Evolutionary conservation across 2,113 vertebrate genomes (phyloP).

Genomic region (Stigmatopora argus): DNA sequence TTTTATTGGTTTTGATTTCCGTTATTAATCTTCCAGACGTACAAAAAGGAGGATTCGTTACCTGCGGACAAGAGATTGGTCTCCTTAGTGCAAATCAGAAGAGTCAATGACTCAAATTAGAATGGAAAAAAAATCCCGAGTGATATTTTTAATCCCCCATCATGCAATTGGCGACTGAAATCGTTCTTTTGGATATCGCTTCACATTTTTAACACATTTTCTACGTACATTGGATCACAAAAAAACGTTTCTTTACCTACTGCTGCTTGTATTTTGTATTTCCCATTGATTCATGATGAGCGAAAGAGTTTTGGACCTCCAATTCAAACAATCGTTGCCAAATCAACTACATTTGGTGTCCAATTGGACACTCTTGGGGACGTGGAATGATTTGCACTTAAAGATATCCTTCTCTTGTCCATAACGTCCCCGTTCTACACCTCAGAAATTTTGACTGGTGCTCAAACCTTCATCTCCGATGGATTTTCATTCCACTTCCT

Average conservation of each 20-base stretch:
- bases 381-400: background rate
- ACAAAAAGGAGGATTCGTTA: conserved; percentile 49
- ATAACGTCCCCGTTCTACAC: conserved; percentile 33
- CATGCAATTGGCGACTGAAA: background rate
- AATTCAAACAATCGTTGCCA: background rate
- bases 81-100: too few species aligned
- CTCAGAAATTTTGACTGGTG: conserved; percentile 55
- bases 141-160: background rate
- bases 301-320: background rate
- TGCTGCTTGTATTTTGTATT: background rate
- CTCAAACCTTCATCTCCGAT: conserved; percentile 52
- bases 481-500: conserved; percentile 41
- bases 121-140: background rate
- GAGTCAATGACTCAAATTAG: background rate
- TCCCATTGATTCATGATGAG: background rate
- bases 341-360: too few species aligned
- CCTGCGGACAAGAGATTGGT: conserved; percentile 20
- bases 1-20: conserved; percentile 11
- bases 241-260: background rate
- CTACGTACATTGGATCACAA: background rate
- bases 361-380: too few species aligned
- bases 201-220: background rate
- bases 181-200: background rate
- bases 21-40: conserved; percentile 51
- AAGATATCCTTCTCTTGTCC: conserved; percentile 23